Conservation (phyloP, 35 echinoderm and acorn worm species). For the Strongylocentrotus purpuratus region DNA sequence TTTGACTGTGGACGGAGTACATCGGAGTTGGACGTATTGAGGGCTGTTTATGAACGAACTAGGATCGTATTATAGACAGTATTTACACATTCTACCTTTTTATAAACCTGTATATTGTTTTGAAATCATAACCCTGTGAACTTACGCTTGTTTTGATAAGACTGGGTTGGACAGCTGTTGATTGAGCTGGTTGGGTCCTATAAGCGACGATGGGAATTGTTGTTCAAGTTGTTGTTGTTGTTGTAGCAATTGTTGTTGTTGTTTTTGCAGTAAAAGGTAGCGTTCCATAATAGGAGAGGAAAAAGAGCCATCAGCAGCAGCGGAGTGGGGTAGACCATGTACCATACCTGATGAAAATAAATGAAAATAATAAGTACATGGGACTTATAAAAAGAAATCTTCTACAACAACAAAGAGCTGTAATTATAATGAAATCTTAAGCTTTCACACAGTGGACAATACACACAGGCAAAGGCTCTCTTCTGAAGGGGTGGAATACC, state of each 20-base stretch:
- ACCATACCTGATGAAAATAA: background rate
- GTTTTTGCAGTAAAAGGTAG: conserved; percentile 37
- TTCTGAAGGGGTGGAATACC: too few relatives aligned
- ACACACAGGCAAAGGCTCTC: too few relatives aligned
- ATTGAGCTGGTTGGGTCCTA: background rate
- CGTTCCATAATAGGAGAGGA: conserved; percentile 28
- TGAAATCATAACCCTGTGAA: background rate
- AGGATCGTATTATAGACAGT: too few relatives aligned
- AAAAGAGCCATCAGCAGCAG: background rate
- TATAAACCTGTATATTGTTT: too few relatives aligned
- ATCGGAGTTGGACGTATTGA: too few relatives aligned
- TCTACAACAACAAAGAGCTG: too few relatives aligned
- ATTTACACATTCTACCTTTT: too few relatives aligned
- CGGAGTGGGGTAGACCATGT: background rate
- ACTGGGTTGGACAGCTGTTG: background rate
- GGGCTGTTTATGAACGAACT: too few relatives aligned
- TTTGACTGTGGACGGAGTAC: too few relatives aligned
- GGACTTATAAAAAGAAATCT: too few relatives aligned
- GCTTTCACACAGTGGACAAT: too few relatives aligned
- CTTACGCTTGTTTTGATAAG: background rate
- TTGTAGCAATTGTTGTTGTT: conserved; percentile 53
- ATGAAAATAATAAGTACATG: background rate
- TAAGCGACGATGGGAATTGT: background rate
- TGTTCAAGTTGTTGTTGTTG: conserved; percentile 48
- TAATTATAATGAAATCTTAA: too few relatives aligned